Evolutionary conservation across 1,140 invertebrate species (phyloP).

Genomic region (Pseudomyrmex dendroicus): DNA sequence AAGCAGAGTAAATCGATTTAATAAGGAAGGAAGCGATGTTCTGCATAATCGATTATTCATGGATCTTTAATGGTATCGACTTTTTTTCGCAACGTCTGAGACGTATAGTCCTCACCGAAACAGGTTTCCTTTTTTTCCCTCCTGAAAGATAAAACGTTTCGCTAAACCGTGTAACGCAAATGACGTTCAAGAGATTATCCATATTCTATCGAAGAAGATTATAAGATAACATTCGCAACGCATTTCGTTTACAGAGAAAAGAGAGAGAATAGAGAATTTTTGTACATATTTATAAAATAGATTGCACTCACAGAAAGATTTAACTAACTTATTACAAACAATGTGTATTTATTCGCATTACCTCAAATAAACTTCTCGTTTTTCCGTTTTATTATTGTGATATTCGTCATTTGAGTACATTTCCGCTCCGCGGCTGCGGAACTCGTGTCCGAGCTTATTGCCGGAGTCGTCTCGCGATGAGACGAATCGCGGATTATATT

Average conservation of each 20-base stretch:
- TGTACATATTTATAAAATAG: not conserved
- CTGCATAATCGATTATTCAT: constrained; percentile 60
- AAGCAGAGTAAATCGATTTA: constrained; percentile 51
- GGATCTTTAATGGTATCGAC: constrained; percentile 55
- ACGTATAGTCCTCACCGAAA: constrained; percentile 14
- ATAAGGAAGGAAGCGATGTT: constrained; percentile 44
- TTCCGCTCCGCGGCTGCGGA: too few species aligned
- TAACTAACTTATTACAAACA: not conserved
- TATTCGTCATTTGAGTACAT: not conserved
- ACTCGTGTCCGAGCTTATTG: not conserved
- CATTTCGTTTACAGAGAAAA: not conserved
- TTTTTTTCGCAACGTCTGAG: constrained; percentile 28
- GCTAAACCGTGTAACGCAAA: constrained; percentile 26
- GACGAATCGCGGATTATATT: constrained; percentile 27
- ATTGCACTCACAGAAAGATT: not conserved
- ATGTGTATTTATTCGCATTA: not conserved
- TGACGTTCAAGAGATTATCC: not conserved
- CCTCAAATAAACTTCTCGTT: not conserved
- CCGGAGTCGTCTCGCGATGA: not conserved
- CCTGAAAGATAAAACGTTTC: constrained; percentile 13
- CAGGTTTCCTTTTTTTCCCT: constrained; percentile 34
- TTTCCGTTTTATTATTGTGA: not conserved
- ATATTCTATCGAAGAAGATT: constrained; percentile 11
- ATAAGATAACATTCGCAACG: not conserved
- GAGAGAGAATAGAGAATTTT: not conserved